phyloP scores from a whole-genome alignment of 2,113 vertebrate species.

The Hypanus sabinus region DNA sequence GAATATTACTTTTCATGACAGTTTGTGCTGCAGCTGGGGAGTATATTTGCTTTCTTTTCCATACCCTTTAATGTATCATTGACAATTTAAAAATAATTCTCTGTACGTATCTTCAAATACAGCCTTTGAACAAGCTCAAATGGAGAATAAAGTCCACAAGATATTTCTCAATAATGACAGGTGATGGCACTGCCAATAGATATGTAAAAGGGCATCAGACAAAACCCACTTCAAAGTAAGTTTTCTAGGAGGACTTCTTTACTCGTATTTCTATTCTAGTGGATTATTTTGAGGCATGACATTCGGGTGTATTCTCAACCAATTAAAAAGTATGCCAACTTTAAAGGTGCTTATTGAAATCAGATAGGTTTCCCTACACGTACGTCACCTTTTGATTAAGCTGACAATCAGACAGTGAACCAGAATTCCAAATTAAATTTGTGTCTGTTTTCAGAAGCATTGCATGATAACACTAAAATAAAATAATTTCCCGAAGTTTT shows the following conservation, averaged over 20 bases:
- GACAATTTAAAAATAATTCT: not conserved
- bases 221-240: not conserved
- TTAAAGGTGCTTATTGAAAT: not conserved
- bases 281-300: not conserved
- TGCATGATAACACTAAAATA: not conserved
- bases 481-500: not conserved
- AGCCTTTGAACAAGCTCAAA: too few relatives aligned
- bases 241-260: not conserved
- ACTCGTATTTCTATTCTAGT: not conserved
- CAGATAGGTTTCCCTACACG: not conserved
- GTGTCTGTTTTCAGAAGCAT: too few relatives aligned
- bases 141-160: too few relatives aligned
- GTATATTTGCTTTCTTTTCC: not conserved
- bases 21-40: not conserved
- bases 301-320: not conserved
- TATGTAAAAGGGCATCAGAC: not conserved
- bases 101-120: not conserved
- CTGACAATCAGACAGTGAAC: not conserved
- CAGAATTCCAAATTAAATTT: not conserved
- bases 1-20: not conserved
- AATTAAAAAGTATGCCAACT: not conserved
- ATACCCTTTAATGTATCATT: not conserved
- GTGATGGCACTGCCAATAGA: not conserved
- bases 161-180: not conserved
- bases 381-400: not conserved